A percentile compares a stretch with the other conserved stretches of the same genome.
Conservation (phyloP, 2,797 vertebrate species). For the Hippopotamyrus pictus region DNA sequence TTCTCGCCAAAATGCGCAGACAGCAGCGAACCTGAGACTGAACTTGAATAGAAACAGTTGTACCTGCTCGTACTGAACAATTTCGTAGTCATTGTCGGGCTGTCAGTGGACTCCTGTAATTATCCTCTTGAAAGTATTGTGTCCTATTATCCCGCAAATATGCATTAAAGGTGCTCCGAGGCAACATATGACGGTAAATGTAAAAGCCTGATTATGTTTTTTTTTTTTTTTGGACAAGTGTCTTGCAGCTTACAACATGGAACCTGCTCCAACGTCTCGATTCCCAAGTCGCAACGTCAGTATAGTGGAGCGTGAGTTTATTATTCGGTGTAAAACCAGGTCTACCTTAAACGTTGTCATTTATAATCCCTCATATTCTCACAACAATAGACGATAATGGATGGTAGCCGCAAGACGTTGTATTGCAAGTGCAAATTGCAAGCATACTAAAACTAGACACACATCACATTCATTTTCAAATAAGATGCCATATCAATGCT, state of each 20-base stretch:
- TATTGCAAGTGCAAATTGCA: background rate
- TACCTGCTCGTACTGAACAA: slow-evolving; percentile 37
- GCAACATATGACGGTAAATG: slow-evolving; percentile 45
- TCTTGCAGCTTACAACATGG: slow-evolving; percentile 45
- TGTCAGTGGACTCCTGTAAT: slow-evolving; percentile 61
- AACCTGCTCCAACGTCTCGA: slow-evolving; percentile 38
- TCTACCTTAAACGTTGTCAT: slow-evolving; percentile 39
- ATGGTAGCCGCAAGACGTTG: background rate
- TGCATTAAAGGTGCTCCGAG: slow-evolving; percentile 49
- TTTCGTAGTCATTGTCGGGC: slow-evolving; percentile 48
- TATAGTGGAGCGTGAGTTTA: slow-evolving; percentile 35
- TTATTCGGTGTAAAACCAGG: slow-evolving; percentile 26
- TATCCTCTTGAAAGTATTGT: slow-evolving; percentile 55
- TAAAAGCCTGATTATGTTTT: slow-evolving; percentile 45
- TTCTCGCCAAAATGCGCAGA: slow-evolving; percentile 35
- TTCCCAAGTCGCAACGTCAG: slow-evolving; percentile 44
- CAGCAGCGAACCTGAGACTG: slow-evolving; percentile 44
- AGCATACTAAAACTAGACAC: background rate
- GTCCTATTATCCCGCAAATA: slow-evolving; percentile 47
- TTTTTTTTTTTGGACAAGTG: slow-evolving; percentile 44
- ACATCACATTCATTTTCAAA: background rate
- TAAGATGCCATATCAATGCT: background rate
- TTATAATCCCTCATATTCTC: slow-evolving; percentile 42
- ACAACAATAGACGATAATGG: slow-evolving; percentile 26
- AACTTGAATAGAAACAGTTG: slow-evolving; percentile 57